A percentile compares a stretch with the other conserved stretches of the same genome.
These are phyloP conservation scores for Drosophila kambysellisi DNA, from an alignment of 2,888 invertebrate species.

Conservation along the genomic window DNA sequence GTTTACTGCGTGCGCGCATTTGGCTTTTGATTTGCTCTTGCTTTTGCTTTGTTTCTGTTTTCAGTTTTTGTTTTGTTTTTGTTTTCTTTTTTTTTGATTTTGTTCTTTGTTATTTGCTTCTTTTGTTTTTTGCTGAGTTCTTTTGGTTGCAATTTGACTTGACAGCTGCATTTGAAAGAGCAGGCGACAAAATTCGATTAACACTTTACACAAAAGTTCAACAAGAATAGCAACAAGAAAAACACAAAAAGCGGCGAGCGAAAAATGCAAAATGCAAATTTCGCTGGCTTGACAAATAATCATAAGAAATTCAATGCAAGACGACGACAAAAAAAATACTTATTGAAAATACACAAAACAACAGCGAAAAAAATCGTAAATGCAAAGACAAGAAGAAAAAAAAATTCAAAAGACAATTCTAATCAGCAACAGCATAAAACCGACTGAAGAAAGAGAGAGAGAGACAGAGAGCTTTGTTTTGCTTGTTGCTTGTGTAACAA, in stretches of 20 bases:
- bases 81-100: slow-evolving; percentile 13
- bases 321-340: slow-evolving; percentile 69
- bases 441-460: slow-evolving; percentile 19
- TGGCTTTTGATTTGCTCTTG: slow-evolving; percentile 57
- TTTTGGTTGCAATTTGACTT: slow-evolving; percentile 65
- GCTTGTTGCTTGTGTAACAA: slow-evolving; percentile 38
- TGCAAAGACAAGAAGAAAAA: slow-evolving; percentile 42
- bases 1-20: slow-evolving; percentile 74
- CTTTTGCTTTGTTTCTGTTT: slow-evolving; percentile 10
- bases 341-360: slow-evolving; percentile 72
- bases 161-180: slow-evolving; percentile 49
- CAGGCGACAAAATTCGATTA: slow-evolving; percentile 69
- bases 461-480: slow-evolving; percentile 30
- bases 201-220: slow-evolving; percentile 54
- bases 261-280: slow-evolving; percentile 27
- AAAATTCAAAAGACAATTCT: slow-evolving; percentile 63
- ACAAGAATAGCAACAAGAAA: slow-evolving; percentile 45
- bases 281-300: slow-evolving; percentile 75
- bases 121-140: slow-evolving; percentile 12
- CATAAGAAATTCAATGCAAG: slow-evolving; percentile 66
- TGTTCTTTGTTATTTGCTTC: slow-evolving; percentile 7
- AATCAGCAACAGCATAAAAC: slow-evolving; percentile 45
- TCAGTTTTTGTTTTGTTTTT: slow-evolving; percentile 15
- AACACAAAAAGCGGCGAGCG: slow-evolving; percentile 27
- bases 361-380: slow-evolving; percentile 38